A percentile compares a stretch with the other conserved stretches of the same genome.
Conservation (phyloP, 2,888 invertebrate genomes). For the Drosophila longiperda region DNA sequence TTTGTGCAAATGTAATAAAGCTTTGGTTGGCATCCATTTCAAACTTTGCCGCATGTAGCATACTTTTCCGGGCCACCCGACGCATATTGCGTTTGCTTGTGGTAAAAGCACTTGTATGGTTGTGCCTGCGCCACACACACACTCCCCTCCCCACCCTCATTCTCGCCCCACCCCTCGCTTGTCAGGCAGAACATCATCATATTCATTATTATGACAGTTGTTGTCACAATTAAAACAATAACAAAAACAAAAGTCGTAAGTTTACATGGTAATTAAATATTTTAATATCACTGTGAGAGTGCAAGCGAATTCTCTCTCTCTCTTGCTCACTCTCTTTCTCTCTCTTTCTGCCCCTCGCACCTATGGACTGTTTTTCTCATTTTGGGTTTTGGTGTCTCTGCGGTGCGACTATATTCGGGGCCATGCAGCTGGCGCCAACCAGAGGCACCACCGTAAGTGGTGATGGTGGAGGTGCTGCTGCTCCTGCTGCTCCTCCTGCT, state of each 20-base stretch:
- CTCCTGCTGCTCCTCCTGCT: slow-evolving; percentile 10
- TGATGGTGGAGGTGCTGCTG: slow-evolving; percentile 8
- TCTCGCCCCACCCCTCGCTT: too few species aligned
- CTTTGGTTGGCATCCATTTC: slow-evolving; percentile 66
- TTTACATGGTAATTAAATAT: slow-evolving; percentile 83
- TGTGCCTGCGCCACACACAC: neutral
- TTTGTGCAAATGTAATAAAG: slow-evolving; percentile 72
- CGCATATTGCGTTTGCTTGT: slow-evolving; percentile 47
- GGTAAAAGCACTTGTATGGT: slow-evolving; percentile 14
- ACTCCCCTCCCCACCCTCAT: neutral
- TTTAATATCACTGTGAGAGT: slow-evolving; percentile 75
- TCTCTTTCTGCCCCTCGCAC: neutral
- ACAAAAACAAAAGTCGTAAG: slow-evolving; percentile 80
- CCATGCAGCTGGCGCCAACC: slow-evolving; percentile 47
- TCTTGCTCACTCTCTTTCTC: neutral
- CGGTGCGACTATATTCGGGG: slow-evolving; percentile 43
- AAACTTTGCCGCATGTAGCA: slow-evolving; percentile 54
- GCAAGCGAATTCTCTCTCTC: neutral
- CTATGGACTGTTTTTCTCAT: slow-evolving; percentile 44
- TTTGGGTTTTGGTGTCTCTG: slow-evolving; percentile 57
- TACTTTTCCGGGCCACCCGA: slow-evolving; percentile 54
- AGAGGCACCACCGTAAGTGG: slow-evolving; percentile 31
- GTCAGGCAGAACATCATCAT: slow-evolving; percentile 73
- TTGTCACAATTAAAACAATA: slow-evolving; percentile 81
- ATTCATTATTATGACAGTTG: slow-evolving; percentile 82